Evolutionary conservation across 2,888 invertebrate genomes (phyloP), one percentile per base, ranked within the genome.

Genomic region (Prosopocoilus inquinatus): DNA sequence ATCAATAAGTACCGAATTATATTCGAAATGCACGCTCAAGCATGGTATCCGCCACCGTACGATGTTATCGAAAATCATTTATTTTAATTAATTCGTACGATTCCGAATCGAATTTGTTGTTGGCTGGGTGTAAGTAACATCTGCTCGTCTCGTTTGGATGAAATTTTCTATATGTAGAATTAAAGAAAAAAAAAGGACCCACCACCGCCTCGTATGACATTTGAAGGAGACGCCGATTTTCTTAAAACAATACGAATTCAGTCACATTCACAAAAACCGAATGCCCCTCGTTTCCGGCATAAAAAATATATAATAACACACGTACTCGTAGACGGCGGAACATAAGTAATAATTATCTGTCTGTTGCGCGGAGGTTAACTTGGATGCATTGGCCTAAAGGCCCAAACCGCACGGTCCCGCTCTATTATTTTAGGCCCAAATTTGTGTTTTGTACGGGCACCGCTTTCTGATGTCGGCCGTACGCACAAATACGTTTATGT

Each of bases 271-370:
- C 57, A 68, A 66, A 66, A 67, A 65, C 55, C 67, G 43, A 50
- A 16, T 43, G 67, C 64, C 68, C 66, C 65, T 64, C 71, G 73
- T 76, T 76, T 76, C 76, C 76, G 76, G 76, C 75, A 75, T 74
- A 75, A 76, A 75, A 75, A 75, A 75, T 73, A 75, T 74, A 71
- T 76, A 76, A 76, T 76, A 75, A 75, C 71, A 75, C 67, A 74
- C 69, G 71, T 70, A 67, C 67, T 69, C 50, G 12, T 34, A 36
- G 16, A 15, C 70, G 67, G 63, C 68, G 66, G 68, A 68, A 68
- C 66, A 67, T 57, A 71, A 71, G 72, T 71, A 71, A 68, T 73
- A 74, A 74, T 74, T 74, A 74, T 70, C 69, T 65, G 71, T 69
- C 69, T 71, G 70, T 66, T 64, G 64, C 62, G 60, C 59, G 62